Evolutionary conservation across 2,888 invertebrate genomes (phyloP).

Genomic region (Tigriopus californicus): DNA sequence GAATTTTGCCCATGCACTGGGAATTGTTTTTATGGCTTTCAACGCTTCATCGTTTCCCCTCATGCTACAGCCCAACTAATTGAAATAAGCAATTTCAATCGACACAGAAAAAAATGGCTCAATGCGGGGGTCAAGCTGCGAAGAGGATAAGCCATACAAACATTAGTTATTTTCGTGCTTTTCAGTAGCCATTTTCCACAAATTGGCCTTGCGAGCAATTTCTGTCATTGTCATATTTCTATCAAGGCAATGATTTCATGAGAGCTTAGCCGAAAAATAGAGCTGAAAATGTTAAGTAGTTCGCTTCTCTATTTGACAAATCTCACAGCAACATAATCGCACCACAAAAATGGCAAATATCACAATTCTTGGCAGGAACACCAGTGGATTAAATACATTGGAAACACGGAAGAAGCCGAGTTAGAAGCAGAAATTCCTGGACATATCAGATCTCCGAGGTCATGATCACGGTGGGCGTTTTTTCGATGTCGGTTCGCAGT

Average conservation of each 20-base stretch:
- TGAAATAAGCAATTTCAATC: too few relatives aligned
- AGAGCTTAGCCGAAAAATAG: background rate
- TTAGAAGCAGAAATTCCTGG: background rate
- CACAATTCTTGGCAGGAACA: background rate
- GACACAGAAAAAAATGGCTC: too few relatives aligned
- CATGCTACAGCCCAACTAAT: too few relatives aligned
- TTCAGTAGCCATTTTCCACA: too few relatives aligned
- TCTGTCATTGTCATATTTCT: too few relatives aligned
- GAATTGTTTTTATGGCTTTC: too few relatives aligned
- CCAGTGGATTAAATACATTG: too few relatives aligned
- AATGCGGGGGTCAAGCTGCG: background rate
- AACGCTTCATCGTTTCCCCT: too few relatives aligned
- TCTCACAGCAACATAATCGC: slow-evolving; percentile 14
- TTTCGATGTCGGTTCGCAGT: background rate
- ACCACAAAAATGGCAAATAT: slow-evolving; percentile 16
- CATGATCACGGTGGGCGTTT: too few relatives aligned
- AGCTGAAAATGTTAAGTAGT: background rate
- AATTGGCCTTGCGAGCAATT: too few relatives aligned
- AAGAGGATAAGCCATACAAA: background rate
- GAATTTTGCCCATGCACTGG: too few relatives aligned
- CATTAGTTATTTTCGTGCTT: background rate
- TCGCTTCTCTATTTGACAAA: background rate
- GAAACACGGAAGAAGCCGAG: background rate
- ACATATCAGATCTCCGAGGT: background rate
- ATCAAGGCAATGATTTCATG: background rate